These are phyloP conservation scores for Gallinago solitaria DNA, from an alignment of 2,797 vertebrate genomes.

Conservation along the genomic window DNA sequence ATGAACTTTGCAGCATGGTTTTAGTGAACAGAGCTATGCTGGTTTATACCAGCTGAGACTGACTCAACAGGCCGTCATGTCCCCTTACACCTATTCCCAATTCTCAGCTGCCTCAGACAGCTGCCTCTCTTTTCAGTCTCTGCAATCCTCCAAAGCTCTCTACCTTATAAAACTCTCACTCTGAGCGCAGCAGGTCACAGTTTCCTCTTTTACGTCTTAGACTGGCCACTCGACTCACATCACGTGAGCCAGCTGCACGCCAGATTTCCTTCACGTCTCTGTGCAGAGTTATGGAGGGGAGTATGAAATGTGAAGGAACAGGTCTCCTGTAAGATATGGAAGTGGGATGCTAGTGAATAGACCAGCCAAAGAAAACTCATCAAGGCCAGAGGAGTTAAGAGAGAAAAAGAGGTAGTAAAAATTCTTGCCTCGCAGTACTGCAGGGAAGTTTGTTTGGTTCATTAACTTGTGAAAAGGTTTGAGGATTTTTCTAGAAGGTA, in stretches of 20 bases:
- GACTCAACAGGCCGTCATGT: background rate
- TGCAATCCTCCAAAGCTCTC: background rate
- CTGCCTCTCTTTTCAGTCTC: conserved; percentile 5
- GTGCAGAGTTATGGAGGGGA: background rate
- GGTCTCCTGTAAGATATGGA: background rate
- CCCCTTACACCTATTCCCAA: background rate
- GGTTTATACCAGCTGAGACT: background rate
- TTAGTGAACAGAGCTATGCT: background rate
- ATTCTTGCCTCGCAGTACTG: background rate
- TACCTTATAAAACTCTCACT: background rate
- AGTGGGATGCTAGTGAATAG: background rate
- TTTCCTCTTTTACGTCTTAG: background rate
- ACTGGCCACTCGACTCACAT: background rate
- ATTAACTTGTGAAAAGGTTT: background rate
- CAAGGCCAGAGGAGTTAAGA: background rate
- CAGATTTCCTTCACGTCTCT: background rate
- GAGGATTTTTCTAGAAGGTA: background rate
- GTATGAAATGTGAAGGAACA: background rate
- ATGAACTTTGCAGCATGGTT: background rate
- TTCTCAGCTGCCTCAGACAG: background rate
- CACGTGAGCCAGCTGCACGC: background rate
- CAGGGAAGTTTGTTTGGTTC: background rate
- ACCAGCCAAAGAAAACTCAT: background rate
- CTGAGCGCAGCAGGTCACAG: background rate
- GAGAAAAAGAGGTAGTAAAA: conserved; percentile 13